Conservation (phyloP, 2,797 vertebrate genomes). For the Phylloscopus collybita region DNA sequence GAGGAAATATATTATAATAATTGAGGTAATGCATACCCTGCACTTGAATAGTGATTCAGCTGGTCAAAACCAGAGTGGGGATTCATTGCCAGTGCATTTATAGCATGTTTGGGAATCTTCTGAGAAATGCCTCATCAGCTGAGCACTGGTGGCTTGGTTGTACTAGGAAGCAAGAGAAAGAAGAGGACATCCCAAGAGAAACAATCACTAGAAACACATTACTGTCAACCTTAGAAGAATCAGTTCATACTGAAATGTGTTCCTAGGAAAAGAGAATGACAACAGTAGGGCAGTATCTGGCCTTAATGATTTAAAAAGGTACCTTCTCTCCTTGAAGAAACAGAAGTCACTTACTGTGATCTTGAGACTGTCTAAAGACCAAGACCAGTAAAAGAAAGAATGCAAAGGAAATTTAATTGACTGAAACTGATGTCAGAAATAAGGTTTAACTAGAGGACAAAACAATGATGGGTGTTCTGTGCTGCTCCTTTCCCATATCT, state of each 20-base stretch:
- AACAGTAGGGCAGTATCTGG: background rate
- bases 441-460: background rate
- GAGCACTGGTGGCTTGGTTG: background rate
- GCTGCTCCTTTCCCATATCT: background rate
- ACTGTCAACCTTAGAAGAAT: background rate
- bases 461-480: background rate
- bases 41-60: background rate
- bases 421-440: background rate
- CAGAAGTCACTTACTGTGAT: background rate
- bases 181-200: background rate
- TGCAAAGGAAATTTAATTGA: background rate
- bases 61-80: background rate
- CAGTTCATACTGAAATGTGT: background rate
- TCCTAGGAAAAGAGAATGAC: background rate
- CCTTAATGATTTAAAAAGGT: background rate
- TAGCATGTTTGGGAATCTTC: background rate
- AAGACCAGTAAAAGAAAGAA: background rate
- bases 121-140: background rate
- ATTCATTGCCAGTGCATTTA: background rate
- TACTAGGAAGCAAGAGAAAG: background rate
- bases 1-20: background rate
- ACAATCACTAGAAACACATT: background rate
- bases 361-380: background rate
- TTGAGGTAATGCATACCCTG: background rate
- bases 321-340: background rate